Base-by-base conservation (phyloP, 2,113 vertebrate genomes). In the Scomber japonicus region DNA sequence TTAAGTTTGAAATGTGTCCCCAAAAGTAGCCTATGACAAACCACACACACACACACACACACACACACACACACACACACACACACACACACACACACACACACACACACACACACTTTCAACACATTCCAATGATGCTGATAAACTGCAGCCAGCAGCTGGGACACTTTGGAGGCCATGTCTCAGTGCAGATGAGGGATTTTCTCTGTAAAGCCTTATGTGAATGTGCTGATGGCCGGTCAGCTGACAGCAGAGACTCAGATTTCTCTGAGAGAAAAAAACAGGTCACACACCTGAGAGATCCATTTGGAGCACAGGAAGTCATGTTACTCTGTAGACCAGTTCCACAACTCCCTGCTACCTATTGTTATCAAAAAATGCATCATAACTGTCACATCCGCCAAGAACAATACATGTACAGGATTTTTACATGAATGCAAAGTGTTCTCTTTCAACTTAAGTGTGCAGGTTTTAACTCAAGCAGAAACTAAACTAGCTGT, bases 81-180 rank as follows among this genome's bases (percentile, higher is more conserved):
- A 53, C 17, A 17, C 31, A 35, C 61, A 45, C 61, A 50, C 30
- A 30, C 53, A 53, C 15, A n/a, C n/a, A 60, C 71, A 30, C 48
- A 72, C 54, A 45, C 64, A 71, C 19, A 44, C n/a, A 70, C 54
- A n/a, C 48, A 53, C 66, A 68, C 66, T 89, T 84, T 89, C 88
- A 87, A 68, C 92, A 89, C 81, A 53, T 75, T 80, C 62, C 63
- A 81, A 75, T 92, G 85, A 89, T 27, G 57, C 73, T 48, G 88
- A 87, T 85, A 70, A 87, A 65, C 62, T 64, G 54, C 2, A 4
- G 35, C 67, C 51, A 59, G 74, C 45, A 54, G 48, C 27, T 15
- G 11, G 40, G 49, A 71, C 54, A 65, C 76, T 71, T 63, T 60
- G 55, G 56, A 65, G 19, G 35, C 57, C 48, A 60, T 71, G 72